phyloP scores from a whole-genome alignment of 2,888 invertebrate species.

The Muschampia plurimacula region DNA sequence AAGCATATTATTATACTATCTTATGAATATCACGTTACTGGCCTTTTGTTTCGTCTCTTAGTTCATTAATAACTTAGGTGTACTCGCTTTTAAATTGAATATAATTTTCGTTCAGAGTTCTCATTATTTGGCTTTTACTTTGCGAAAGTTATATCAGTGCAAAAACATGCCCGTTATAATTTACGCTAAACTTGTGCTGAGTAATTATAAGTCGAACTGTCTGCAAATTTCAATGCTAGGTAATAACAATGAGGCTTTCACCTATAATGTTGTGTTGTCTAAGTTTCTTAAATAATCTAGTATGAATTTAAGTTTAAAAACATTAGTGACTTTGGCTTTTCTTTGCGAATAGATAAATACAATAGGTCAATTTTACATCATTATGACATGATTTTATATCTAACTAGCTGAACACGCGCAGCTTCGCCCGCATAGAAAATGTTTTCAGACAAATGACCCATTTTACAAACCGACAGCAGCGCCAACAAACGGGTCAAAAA shows the following conservation, averaged over 20 bases:
- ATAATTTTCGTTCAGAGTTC: slow-evolving; percentile 3
- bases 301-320: background rate
- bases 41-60: background rate
- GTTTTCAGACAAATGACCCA: too few relatives aligned
- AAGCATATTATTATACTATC: too few relatives aligned
- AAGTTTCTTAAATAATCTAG: background rate
- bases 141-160: slow-evolving; percentile 11
- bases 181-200: slow-evolving; percentile 41
- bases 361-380: too few relatives aligned
- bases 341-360: too few relatives aligned
- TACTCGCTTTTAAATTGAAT: slow-evolving; percentile 4
- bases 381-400: too few relatives aligned
- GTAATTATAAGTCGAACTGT: slow-evolving; percentile 44
- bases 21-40: too few relatives aligned
- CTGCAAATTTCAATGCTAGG: slow-evolving; percentile 41
- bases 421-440: too few relatives aligned
- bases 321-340: background rate
- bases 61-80: slow-evolving; percentile 17
- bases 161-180: slow-evolving; percentile 27
- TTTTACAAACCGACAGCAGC: too few relatives aligned
- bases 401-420: too few relatives aligned
- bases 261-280: background rate
- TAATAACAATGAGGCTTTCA: slow-evolving; percentile 24
- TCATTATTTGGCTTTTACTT: slow-evolving; percentile 23
- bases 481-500: too few relatives aligned